Evolutionary conservation across 1,140 invertebrate genomes (phyloP).

Genomic region (Chrysomallon squamiferum): DNA sequence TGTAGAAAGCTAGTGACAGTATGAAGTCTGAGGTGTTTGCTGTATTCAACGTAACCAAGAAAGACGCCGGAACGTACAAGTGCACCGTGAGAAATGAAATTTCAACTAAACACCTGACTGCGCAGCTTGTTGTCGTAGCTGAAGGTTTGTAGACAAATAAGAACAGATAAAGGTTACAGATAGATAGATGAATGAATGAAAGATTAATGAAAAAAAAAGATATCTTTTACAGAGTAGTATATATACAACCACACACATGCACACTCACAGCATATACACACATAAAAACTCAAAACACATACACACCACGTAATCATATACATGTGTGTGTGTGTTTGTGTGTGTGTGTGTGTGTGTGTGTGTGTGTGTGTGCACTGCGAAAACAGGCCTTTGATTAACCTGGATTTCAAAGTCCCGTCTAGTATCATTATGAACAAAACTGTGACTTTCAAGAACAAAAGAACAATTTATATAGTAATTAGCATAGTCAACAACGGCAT

Average conservation of each 20-base stretch:
- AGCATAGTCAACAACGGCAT: too few species aligned
- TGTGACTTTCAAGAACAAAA: too few species aligned
- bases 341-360: too few species aligned
- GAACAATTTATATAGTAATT: too few species aligned
- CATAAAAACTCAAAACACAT: background rate
- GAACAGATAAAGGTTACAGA: too few species aligned
- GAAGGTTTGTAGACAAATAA: constrained; percentile 13
- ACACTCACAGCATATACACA: background rate
- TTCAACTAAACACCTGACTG: constrained; percentile 8
- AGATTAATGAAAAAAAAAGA: too few species aligned
- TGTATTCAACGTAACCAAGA: constrained; percentile 25
- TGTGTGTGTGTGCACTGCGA: too few species aligned
- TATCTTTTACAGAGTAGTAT: background rate
- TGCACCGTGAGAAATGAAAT: constrained; percentile 20
- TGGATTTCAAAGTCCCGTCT: too few species aligned
- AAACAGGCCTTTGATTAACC: too few species aligned
- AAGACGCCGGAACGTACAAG: constrained; percentile 19
- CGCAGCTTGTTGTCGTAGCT: constrained; percentile 14
- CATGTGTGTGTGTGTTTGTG: background rate
- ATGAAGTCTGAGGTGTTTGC: constrained; percentile 15
- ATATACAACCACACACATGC: background rate
- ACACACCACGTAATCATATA: background rate
- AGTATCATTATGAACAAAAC: too few species aligned
- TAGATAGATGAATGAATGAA: too few species aligned
- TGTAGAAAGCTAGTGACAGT: constrained; percentile 3